Evolutionary conservation across 2,888 invertebrate genomes (phyloP), one percentile per base, ranked within the genome.

Genomic region (Metellina segmentata): DNA sequence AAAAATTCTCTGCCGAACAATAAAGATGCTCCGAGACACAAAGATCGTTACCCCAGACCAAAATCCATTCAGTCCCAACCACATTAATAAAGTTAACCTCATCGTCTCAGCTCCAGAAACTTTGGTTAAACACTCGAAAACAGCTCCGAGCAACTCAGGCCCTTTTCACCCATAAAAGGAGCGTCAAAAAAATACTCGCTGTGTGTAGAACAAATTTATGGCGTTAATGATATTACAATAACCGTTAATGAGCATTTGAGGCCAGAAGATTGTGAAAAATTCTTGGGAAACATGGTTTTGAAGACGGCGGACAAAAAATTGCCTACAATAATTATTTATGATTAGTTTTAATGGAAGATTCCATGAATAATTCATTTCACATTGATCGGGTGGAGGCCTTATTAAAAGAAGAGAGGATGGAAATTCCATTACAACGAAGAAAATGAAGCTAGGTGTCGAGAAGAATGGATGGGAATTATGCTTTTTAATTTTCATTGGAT

Each of bases 301-400:
- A 85, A n/a, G 11, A 19, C 61, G 61, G 11, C 61, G 16, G 53
- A 52, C 20, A 48, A 74, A 75, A 75, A 61, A 86, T n/a, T 13
- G 19, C 49, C 19, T 61, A 20, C 78, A 20, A 70, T 77, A 86
- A 86, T 86, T 86, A 86, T 86, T 86, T 86, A 78, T 86, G 86
- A 86, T 86, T 86, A 77, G 78, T 69, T 78, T 86, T 86, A 86
- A 86, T 86, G 70, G 86, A 86, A 86, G 69, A 69, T 86, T 77
- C 69, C 70, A 77, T 86, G 78, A 86, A 86, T 86, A 48, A 86
- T 86, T 78, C 78, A 86, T 86, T 74, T 13, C 19, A n/a, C 74
- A 69, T 34, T 61, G 34, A 52, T 16, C 74, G 34, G 34, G 34
- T 34, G 8, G 49, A 9, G 70, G 52, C 53, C 71, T 86, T 78